Conservation (phyloP, 2,113 vertebrate species). For the Mobula hypostoma region DNA sequence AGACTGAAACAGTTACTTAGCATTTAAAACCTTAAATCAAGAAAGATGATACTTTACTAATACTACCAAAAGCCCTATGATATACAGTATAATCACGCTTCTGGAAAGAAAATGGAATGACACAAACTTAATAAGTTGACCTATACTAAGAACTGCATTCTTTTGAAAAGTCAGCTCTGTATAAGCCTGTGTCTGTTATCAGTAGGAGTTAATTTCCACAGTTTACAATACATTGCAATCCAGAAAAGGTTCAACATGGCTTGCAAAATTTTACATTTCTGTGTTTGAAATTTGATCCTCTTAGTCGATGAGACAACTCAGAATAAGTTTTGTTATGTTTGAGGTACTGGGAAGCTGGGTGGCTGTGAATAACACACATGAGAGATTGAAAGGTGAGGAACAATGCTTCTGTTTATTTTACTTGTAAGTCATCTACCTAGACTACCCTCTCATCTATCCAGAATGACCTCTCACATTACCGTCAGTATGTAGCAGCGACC, state of each 20-base stretch:
- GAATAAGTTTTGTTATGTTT: background rate
- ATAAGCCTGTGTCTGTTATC: background rate
- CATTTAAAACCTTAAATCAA: background rate
- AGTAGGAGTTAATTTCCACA: background rate
- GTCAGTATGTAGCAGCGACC: too few species aligned
- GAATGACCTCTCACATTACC: too few species aligned
- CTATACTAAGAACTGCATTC: background rate
- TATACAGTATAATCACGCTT: background rate
- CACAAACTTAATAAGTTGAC: slow-evolving; percentile 22
- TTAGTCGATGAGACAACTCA: background rate
- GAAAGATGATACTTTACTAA: background rate
- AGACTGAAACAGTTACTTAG: background rate
- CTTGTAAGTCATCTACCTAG: too few species aligned
- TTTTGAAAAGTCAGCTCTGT: background rate
- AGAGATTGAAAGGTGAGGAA: too few species aligned
- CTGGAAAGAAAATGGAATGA: slow-evolving; percentile 18
- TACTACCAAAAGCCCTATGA: background rate
- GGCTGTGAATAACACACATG: too few species aligned
- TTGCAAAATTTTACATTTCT: background rate
- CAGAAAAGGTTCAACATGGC: background rate
- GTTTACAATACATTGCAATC: background rate
- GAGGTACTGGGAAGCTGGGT: too few species aligned
- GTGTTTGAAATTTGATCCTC: background rate
- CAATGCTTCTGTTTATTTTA: too few species aligned
- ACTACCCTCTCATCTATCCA: too few species aligned